These are phyloP conservation scores for Litoditis marina DNA, from an alignment of 2,888 invertebrate species.

Conservation along the genomic window DNA sequence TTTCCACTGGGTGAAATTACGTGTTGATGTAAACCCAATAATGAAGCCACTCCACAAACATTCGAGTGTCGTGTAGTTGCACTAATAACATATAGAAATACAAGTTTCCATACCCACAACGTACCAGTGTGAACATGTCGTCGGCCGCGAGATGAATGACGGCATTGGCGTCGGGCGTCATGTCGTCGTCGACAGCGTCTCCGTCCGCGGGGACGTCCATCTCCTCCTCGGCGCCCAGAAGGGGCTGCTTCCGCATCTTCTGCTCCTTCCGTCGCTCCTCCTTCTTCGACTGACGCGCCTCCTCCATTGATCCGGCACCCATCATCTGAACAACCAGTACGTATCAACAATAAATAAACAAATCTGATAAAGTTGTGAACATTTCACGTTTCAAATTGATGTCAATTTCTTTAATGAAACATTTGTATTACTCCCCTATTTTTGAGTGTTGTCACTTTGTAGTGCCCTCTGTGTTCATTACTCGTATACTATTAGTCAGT, in stretches of 20 bases:
- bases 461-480: too few species aligned
- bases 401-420: conserved; percentile 12
- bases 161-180: conserved; percentile 27
- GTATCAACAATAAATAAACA: too few species aligned
- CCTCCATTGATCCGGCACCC: conserved; percentile 51
- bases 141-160: conserved; percentile 36
- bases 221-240: conserved; percentile 20
- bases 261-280: conserved; percentile 23
- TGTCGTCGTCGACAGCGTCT: conserved; percentile 20
- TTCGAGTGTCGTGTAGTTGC: too few species aligned
- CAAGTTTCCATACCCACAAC: conserved; percentile 2
- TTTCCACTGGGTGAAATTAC: too few species aligned
- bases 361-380: too few species aligned
- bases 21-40: too few species aligned
- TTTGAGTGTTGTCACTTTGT: too few species aligned
- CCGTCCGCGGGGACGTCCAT: conserved; percentile 6
- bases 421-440: too few species aligned
- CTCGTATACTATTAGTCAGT: too few species aligned
- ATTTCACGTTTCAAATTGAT: too few species aligned
- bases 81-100: neutral
- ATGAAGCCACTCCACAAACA: too few species aligned
- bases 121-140: conserved; percentile 30
- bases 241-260: conserved; percentile 24
- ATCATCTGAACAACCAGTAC: conserved; percentile 33
- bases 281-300: conserved; percentile 41